Percentiles rank a stretch among this genome's conserved stretches.
These are phyloP conservation scores for Anastatus disparis DNA, from an alignment of 1,140 invertebrate species.

Conservation along the genomic window DNA sequence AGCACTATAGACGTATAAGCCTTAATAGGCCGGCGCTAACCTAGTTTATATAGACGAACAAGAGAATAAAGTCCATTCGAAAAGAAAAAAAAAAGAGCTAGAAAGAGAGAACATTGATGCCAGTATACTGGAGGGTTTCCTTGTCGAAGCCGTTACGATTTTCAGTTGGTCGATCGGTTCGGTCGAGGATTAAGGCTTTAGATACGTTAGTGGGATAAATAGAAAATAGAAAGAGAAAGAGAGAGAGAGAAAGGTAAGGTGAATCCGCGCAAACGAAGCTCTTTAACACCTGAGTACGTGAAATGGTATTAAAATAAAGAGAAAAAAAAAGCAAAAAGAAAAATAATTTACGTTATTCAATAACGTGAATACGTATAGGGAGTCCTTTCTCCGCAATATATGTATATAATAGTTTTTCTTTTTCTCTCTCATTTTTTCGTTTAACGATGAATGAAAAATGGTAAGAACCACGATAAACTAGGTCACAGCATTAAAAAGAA, in stretches of 20 bases:
- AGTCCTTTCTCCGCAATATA: background rate
- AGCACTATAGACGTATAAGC: no score
- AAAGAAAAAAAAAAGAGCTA: no score
- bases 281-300: no score
- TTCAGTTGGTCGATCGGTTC: background rate
- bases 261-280: no score
- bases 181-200: constrained; percentile 26
- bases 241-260: background rate
- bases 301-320: no score
- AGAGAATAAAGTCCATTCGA: background rate
- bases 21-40: constrained; percentile 20
- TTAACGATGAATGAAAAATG: constrained; percentile 13
- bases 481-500: background rate
- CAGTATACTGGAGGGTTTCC: constrained; percentile 3
- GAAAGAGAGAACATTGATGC: background rate
- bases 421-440: background rate
- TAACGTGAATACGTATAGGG: background rate
- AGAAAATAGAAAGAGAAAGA: background rate
- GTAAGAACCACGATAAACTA: background rate
- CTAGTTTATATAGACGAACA: background rate
- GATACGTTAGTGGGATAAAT: background rate
- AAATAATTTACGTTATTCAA: constrained; percentile 9
- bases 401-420: no score
- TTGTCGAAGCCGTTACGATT: no score
- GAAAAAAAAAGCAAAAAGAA: background rate